phyloP scores from a whole-genome alignment of 2,888 invertebrate genomes.

The Caenorhabditis sp. region DNA sequence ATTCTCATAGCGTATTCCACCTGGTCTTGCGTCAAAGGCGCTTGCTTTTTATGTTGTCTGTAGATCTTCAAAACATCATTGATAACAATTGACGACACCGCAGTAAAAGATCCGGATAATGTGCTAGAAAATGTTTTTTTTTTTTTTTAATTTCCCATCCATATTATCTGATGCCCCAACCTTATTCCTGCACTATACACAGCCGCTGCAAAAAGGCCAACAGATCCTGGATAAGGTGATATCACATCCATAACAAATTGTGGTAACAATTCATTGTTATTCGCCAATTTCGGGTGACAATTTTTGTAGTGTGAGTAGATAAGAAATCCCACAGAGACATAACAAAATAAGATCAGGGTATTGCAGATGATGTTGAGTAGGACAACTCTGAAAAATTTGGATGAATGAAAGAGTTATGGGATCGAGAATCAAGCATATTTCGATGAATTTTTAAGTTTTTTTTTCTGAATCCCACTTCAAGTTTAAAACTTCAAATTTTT shows the following conservation, averaged over 20 bases:
- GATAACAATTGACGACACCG: constrained; percentile 59
- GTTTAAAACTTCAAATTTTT: too few species aligned
- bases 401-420: not conserved
- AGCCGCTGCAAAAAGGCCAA: constrained; percentile 62
- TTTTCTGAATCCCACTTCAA: too few species aligned
- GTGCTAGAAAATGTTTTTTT: constrained; percentile 41
- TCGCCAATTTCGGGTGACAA: constrained; percentile 58
- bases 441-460: too few species aligned
- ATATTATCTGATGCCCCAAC: constrained; percentile 16
- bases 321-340: constrained; percentile 58
- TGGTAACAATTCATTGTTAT: constrained; percentile 53
- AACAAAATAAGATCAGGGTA: constrained; percentile 51
- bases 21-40: constrained; percentile 8
- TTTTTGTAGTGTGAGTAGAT: constrained; percentile 59
- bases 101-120: constrained; percentile 58
- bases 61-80: constrained; percentile 53
- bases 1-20: constrained; percentile 30
- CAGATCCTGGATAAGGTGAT: constrained; percentile 50
- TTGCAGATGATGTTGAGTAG: constrained; percentile 65
- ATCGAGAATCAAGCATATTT: too few species aligned
- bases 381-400: constrained; percentile 56
- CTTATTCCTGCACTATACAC: constrained; percentile 59
- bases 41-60: constrained; percentile 4
- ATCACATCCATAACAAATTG: constrained; percentile 59
- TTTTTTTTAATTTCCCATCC: not conserved